A percentile compares a stretch with the other conserved stretches of the same genome.
These are phyloP conservation scores for Pontoporia blainvillei DNA, from an alignment of 2,113 vertebrate genomes.

Conservation along the genomic window DNA sequence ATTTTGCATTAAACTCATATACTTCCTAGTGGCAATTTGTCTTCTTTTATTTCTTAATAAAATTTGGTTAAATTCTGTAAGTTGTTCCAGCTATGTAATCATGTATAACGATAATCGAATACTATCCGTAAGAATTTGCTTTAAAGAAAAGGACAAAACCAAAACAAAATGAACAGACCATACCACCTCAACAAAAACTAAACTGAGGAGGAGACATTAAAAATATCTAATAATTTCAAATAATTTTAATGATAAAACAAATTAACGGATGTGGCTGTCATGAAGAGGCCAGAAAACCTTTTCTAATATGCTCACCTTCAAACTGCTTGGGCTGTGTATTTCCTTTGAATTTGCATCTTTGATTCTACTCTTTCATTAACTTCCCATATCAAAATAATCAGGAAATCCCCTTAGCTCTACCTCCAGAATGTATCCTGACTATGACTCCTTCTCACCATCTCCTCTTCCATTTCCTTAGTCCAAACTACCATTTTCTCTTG, in stretches of 20 bases:
- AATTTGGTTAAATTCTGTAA: background rate
- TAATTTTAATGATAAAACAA: background rate
- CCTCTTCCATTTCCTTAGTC: background rate
- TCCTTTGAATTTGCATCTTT: background rate
- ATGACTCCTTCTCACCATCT: background rate
- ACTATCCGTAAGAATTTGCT: background rate
- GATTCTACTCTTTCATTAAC: background rate
- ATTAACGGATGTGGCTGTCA: background rate
- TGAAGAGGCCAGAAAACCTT: background rate
- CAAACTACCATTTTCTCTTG: background rate
- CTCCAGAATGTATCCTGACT: background rate
- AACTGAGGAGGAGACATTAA: background rate
- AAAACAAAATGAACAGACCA: background rate
- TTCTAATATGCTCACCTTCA: background rate
- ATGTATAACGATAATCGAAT: background rate
- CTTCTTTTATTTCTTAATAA: background rate
- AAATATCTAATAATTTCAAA: background rate
- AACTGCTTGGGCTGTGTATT: background rate
- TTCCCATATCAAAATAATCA: background rate
- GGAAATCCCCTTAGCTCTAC: background rate
- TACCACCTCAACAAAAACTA: background rate
- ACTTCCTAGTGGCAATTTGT: background rate
- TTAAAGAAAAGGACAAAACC: background rate
- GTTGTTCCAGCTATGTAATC: background rate
- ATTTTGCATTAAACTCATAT: background rate